These are phyloP conservation scores for Hirtodrosophila histrioides DNA, from an alignment of 2,888 invertebrate genomes.

Conservation along the genomic window DNA sequence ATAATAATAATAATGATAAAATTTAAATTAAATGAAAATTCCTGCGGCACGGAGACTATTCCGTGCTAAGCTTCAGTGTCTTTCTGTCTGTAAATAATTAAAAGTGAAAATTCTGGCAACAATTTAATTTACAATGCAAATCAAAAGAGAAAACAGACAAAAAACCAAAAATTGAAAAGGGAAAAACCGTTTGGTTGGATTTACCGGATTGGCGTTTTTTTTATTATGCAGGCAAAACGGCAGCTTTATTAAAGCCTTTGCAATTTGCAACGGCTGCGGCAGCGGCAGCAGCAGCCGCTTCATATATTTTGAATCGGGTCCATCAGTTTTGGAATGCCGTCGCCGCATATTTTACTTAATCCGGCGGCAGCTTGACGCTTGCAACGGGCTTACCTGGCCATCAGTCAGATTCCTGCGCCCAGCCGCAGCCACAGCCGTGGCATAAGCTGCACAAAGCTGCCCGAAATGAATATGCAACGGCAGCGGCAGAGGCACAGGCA, in stretches of 20 bases:
- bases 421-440: slow-evolving; percentile 39
- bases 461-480: slow-evolving; percentile 47
- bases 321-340: slow-evolving; percentile 32
- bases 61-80: slow-evolving; percentile 23
- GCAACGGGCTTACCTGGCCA: slow-evolving; percentile 63
- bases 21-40: slow-evolving; percentile 7
- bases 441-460: slow-evolving; percentile 49
- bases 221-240: slow-evolving; percentile 48
- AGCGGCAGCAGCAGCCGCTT: slow-evolving; percentile 10
- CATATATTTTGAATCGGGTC: slow-evolving; percentile 56
- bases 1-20: slow-evolving; percentile 8
- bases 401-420: slow-evolving; percentile 50
- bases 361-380: slow-evolving; percentile 50
- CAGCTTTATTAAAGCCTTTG: slow-evolving; percentile 49
- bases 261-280: slow-evolving; percentile 20
- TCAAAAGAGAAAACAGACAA: slow-evolving; percentile 15
- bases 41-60: neutral
- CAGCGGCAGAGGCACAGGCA: slow-evolving; percentile 8
- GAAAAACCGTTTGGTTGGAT: slow-evolving; percentile 6
- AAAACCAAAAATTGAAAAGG: neutral
- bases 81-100: slow-evolving; percentile 50
- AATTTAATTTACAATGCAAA: slow-evolving; percentile 31
- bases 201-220: slow-evolving; percentile 29
- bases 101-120: slow-evolving; percentile 32
- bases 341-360: slow-evolving; percentile 53